Evolutionary conservation across 2,888 invertebrate genomes (phyloP).

Genomic region (Chirona hameri): DNA sequence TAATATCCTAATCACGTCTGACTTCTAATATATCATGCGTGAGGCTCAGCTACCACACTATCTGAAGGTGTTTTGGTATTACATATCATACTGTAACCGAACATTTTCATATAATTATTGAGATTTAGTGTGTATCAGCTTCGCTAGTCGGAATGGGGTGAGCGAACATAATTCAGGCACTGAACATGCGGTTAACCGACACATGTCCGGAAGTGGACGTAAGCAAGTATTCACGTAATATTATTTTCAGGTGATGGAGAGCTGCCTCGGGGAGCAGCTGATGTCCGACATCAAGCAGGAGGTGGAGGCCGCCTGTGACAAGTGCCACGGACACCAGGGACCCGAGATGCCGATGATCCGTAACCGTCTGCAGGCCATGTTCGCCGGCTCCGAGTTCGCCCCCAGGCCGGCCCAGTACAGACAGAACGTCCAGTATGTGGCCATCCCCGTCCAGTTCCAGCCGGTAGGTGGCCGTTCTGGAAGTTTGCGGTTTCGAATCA

Average conservation of each 20-base stretch:
- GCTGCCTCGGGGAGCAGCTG: neutral
- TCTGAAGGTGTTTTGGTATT: no score
- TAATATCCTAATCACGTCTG: neutral
- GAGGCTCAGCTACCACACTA: no score
- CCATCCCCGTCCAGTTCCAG: slow-evolving; percentile 4
- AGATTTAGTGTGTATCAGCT: no score
- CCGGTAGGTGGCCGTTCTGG: neutral
- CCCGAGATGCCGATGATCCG: neutral
- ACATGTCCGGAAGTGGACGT: no score
- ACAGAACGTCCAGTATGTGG: neutral
- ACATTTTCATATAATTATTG: no score
- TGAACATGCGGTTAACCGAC: no score
- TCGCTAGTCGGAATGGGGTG: no score
- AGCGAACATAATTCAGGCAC: no score
- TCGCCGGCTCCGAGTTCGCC: neutral
- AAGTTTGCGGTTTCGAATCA: no score
- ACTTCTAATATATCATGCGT: no score
- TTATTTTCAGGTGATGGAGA: neutral
- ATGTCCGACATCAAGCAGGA: neutral
- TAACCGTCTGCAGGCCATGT: neutral
- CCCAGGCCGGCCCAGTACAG: neutral
- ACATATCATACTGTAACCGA: no score
- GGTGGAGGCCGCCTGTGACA: neutral
- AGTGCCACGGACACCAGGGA: neutral
- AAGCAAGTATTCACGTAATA: neutral